These are phyloP conservation scores for Crossaster papposus DNA, from an alignment of 53 echinoderm and acorn worm species.

Conservation along the genomic window DNA sequence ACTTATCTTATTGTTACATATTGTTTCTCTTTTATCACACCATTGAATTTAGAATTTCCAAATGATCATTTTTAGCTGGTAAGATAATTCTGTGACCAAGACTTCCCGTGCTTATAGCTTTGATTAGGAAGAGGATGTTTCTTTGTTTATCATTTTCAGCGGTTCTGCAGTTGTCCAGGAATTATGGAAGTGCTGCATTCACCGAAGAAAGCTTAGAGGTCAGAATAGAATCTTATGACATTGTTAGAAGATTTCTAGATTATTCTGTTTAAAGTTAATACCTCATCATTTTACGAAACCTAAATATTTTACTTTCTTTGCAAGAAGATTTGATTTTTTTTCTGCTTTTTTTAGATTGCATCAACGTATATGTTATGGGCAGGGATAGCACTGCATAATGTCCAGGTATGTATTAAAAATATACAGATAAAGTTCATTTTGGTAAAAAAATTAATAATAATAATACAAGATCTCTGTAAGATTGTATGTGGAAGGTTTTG, in stretches of 20 bases:
- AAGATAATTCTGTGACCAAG: too few relatives aligned
- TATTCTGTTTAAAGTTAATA: too few relatives aligned
- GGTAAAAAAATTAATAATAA: too few relatives aligned
- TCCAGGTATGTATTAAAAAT: conserved; percentile 71
- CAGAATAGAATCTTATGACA: conserved; percentile 1
- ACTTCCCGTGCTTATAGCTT: too few relatives aligned
- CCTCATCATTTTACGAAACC: not conserved
- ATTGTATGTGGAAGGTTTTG: too few relatives aligned
- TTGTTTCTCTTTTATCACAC: not conserved
- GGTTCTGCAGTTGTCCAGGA: conserved; percentile 68
- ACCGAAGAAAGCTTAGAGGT: conserved; percentile 65
- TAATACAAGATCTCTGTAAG: not conserved
- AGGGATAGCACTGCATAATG: conserved; percentile 83
- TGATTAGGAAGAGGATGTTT: not conserved
- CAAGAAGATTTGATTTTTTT: not conserved
- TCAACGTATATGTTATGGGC: conserved; percentile 79
- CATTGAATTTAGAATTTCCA: too few relatives aligned
- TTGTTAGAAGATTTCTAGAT: too few relatives aligned
- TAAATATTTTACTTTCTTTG: not conserved
- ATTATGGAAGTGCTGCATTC: conserved; percentile 65
- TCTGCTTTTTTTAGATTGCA: conserved; percentile 65
- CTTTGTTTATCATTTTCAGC: conserved; percentile 41
- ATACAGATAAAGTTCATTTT: conserved; percentile 17
- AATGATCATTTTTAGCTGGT: too few relatives aligned
- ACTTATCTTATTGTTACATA: not conserved